Percentiles rank a stretch among this genome's conserved stretches.
Conservation (phyloP, 2,888 invertebrate genomes). For the Ernsta delagoae region DNA sequence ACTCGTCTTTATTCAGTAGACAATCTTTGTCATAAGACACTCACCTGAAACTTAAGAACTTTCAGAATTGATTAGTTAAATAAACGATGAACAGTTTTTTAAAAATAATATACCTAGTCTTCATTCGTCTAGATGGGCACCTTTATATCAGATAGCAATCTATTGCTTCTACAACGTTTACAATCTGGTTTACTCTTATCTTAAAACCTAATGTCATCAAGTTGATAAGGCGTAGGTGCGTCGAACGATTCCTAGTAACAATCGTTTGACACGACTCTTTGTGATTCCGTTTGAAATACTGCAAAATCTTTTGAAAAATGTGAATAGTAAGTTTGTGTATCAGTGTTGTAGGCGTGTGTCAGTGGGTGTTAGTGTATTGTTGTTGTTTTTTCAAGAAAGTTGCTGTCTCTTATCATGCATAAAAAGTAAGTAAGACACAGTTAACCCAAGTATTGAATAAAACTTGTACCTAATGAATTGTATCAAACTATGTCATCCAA, state of each 20-base stretch:
- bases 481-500: no score
- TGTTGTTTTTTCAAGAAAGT: background rate
- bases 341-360: background rate
- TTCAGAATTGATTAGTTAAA: background rate
- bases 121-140: background rate
- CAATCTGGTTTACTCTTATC: conserved; percentile 20
- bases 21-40: no score
- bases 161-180: conserved; percentile 5
- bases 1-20: background rate
- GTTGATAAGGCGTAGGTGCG: conserved; percentile 30
- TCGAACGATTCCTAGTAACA: conserved; percentile 12
- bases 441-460: no score
- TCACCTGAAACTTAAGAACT: no score
- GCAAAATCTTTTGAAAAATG: background rate
- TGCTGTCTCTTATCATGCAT: background rate
- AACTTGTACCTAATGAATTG: no score
- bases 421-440: conserved; percentile 21
- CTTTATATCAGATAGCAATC: conserved; percentile 5
- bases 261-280: background rate
- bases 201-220: conserved; percentile 23
- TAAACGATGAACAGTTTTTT: background rate
- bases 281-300: background rate
- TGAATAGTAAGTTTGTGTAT: conserved; percentile 1
- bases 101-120: background rate
- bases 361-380: conserved; percentile 2